phyloP scores from a whole-genome alignment of 2,888 invertebrate species.

The Tipula lateralis region DNA sequence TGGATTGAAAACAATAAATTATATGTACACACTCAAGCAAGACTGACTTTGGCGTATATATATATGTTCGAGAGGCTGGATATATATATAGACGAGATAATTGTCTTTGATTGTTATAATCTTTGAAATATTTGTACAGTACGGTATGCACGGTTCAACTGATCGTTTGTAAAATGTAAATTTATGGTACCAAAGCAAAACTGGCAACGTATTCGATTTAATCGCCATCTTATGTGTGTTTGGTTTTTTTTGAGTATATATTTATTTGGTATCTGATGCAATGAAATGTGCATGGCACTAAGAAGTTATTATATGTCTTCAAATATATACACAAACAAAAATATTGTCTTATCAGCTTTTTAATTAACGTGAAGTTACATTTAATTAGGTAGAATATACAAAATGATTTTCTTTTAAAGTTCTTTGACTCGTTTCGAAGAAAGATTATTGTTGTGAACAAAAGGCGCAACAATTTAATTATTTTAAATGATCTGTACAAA shows the following conservation, averaged over 20 bases:
- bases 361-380: neutral
- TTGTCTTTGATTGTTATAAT: constrained; percentile 24
- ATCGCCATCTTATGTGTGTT: neutral
- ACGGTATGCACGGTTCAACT: neutral
- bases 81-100: neutral
- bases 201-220: neutral
- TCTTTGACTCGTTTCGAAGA: neutral
- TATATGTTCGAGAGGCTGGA: neutral
- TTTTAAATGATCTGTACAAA: neutral
- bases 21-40: neutral
- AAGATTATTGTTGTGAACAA: neutral
- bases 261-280: neutral
- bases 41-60: neutral
- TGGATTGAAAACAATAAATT: neutral
- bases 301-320: neutral
- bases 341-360: neutral
- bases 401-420: neutral
- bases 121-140: neutral
- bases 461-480: neutral
- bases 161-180: constrained; percentile 24
- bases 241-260: neutral
- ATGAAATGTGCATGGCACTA: neutral
- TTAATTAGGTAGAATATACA: neutral
- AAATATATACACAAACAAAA: neutral
- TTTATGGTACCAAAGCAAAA: neutral